phyloP scores from a whole-genome alignment of 2,797 vertebrate genomes.

The Carapus acus region DNA sequence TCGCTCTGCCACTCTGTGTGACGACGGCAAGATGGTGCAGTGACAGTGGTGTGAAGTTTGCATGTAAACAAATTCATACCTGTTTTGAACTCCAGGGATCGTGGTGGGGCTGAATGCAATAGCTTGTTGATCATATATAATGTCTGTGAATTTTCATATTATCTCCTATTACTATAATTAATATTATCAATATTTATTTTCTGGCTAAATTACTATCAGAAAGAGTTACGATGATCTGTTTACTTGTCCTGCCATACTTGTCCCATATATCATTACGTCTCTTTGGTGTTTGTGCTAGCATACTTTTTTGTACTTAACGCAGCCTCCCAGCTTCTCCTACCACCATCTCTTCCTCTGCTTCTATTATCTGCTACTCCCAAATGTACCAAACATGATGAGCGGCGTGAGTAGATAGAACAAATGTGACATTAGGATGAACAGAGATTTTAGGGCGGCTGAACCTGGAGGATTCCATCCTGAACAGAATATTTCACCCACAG shows the following conservation, averaged over 20 bases:
- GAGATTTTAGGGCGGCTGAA: conserved; percentile 40
- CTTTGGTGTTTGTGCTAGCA: conserved; percentile 55
- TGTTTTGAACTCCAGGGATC: conserved; percentile 62
- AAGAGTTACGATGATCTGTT: conserved; percentile 29
- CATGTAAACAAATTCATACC: conserved; percentile 76
- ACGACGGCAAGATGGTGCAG: conserved; percentile 33
- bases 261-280: conserved; percentile 41
- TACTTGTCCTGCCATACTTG: conserved; percentile 46
- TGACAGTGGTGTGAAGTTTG: conserved; percentile 66
- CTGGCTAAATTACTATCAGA: conserved; percentile 49
- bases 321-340: conserved; percentile 29
- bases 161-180: conserved; percentile 48
- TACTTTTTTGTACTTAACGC: conserved; percentile 54
- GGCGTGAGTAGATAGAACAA: conserved; percentile 26
- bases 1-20: conserved; percentile 49
- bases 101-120: conserved; percentile 47
- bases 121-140: conserved; percentile 65
- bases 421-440: conserved; percentile 24
- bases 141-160: conserved; percentile 65
- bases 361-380: conserved; percentile 32
- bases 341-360: conserved; percentile 31
- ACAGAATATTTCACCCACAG: conserved; percentile 44
- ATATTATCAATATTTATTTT: conserved; percentile 56
- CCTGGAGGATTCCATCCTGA: conserved; percentile 45
- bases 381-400: conserved; percentile 12